Evolutionary conservation across 2,888 invertebrate genomes (phyloP), one percentile per base, ranked within the genome.

Genomic region (Hesperia comma): DNA sequence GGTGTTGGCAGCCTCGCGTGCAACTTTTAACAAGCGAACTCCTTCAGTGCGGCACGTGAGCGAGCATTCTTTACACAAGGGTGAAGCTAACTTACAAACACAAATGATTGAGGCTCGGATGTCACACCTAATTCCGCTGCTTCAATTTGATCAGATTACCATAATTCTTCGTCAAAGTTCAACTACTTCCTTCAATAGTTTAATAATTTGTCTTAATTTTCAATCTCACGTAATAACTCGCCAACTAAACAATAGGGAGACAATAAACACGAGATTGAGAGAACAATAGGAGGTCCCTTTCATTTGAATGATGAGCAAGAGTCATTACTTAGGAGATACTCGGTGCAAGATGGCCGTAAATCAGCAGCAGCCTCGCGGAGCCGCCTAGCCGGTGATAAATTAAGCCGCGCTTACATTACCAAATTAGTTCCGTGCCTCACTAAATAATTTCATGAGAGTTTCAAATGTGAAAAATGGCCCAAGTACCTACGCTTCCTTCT

Each of bases 1-100:
- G 8, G 12, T 56, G 56, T 40, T 56, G 56, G 56, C 56, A 56
- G 37, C 56, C 6, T 6, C 37, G 37, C 40, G 14, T 19, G 40
- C 56, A 40, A 56, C 56, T 56, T 19, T 56, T 56, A 56, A 56
- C 56, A 56, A 56, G 56, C 40, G 19, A 56, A 56, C 56, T 40
- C 40, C 19, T 56, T 56, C 26, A 56, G 17, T 56, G 17, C 40
- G 8, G 2, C 17, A 19, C 43, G 17, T 8, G 15, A 46, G 43
- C 15, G 43, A 43, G 43, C 43, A 17, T 46, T 46, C 43, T 17
- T 15, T 46, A 46, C 43, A 7, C 7, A 46, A 46, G 8, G 15
- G 17, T 46, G 17, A 15, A 46, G 43, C 17, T 17, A 6, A 46
- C 17, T 46, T 46, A 46, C 43, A 37, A 10, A 37, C 12, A 37